phyloP scores from a whole-genome alignment of 2,113 vertebrate species.

The Pampusana beccarii region DNA sequence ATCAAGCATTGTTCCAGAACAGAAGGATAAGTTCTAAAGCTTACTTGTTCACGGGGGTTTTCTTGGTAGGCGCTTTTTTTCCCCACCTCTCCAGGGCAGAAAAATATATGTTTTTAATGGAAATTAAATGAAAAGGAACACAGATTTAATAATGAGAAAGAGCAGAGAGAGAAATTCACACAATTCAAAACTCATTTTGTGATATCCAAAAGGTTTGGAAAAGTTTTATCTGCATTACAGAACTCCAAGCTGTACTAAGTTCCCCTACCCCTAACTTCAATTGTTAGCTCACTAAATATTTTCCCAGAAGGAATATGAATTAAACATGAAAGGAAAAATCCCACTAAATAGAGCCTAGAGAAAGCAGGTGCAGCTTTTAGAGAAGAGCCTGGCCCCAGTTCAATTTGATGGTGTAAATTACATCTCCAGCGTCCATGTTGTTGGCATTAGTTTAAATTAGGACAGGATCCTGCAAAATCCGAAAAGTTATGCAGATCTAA shows the following conservation, averaged over 20 bases:
- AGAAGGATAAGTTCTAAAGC: neutral
- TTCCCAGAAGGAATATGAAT: conserved; percentile 48
- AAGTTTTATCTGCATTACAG: conserved; percentile 1
- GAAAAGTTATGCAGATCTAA: neutral
- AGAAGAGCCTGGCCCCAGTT: conserved; percentile 4
- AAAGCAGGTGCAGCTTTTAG: conserved; percentile 52
- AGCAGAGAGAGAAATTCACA: neutral
- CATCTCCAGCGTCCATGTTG: neutral
- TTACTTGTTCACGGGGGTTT: neutral
- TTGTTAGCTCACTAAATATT: conserved; percentile 13
- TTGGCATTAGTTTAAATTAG: conserved; percentile 19
- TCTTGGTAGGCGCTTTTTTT: neutral
- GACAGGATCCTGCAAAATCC: neutral
- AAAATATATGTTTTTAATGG: neutral
- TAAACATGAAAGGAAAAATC: conserved; percentile 51
- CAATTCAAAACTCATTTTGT: conserved; percentile 25
- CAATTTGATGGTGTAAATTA: conserved; percentile 29
- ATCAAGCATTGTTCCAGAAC: neutral
- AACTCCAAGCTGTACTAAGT: neutral
- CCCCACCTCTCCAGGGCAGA: neutral
- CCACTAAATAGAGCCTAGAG: conserved; percentile 27
- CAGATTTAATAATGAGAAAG: conserved; percentile 1
- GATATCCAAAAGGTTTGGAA: neutral
- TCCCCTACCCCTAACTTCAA: neutral
- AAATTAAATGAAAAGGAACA: neutral